Evolutionary conservation across 2,113 vertebrate species (phyloP).

Genomic region (Dromaius novaehollandiae): DNA sequence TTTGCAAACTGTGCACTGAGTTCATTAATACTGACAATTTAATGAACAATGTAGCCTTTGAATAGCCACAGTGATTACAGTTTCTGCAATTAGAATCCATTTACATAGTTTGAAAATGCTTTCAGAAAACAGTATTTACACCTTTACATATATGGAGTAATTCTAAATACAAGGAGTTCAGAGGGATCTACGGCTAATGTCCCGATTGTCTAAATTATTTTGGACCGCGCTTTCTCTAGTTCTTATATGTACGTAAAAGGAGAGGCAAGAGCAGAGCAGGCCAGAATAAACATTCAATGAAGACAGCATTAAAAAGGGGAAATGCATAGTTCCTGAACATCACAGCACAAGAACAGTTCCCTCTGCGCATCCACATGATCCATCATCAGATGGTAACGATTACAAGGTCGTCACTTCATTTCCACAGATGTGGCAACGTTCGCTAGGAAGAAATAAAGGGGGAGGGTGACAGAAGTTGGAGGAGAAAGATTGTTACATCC

Average conservation of each 20-base stretch:
- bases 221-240: rapidly evolving
- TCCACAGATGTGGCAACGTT: background rate
- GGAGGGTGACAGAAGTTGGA: background rate
- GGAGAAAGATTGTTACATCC: background rate
- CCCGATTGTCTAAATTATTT: background rate
- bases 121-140: background rate
- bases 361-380: background rate
- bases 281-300: background rate
- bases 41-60: background rate
- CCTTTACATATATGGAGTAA: background rate
- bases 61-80: background rate
- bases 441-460: rapidly evolving
- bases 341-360: background rate
- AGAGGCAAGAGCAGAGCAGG: background rate
- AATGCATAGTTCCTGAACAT: rapidly evolving
- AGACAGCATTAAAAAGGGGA: rapidly evolving
- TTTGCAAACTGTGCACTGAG: background rate
- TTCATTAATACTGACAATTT: background rate
- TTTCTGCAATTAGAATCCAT: background rate
- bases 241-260: background rate
- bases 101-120: background rate
- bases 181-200: background rate
- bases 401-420: background rate
- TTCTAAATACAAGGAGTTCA: rapidly evolving
- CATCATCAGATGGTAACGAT: rapidly evolving